phyloP scores from a whole-genome alignment of 2,888 invertebrate species.

The Ariolimax columbianus region DNA sequence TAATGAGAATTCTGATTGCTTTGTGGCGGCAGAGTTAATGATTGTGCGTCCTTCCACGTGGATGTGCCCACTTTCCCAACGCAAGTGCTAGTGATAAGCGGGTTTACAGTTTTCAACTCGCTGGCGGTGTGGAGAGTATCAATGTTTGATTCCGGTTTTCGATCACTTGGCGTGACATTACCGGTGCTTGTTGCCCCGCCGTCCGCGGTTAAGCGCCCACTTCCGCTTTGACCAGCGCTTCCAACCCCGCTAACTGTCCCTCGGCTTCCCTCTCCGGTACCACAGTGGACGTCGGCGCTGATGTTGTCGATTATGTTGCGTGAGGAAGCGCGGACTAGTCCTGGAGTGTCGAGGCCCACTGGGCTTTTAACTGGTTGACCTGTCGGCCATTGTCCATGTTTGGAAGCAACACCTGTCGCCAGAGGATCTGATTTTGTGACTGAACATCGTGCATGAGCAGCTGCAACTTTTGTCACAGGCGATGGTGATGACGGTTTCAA shows the following conservation, averaged over 20 bases:
- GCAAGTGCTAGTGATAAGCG: background rate
- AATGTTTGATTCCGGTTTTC: background rate
- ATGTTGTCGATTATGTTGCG: background rate
- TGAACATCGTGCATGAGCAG: slow-evolving; percentile 25
- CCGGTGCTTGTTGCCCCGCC: background rate
- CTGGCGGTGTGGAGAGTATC: background rate
- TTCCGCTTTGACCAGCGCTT: background rate
- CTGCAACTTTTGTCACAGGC: background rate
- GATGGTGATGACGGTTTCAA: slow-evolving; percentile 29
- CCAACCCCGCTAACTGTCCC: background rate
- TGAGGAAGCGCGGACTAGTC: background rate
- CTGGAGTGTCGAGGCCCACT: background rate
- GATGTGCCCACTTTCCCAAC: background rate
- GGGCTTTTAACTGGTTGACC: background rate
- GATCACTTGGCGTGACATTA: background rate
- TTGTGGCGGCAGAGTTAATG: background rate
- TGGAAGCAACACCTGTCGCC: background rate
- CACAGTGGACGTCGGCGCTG: background rate
- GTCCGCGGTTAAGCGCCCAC: background rate
- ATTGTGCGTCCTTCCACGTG: background rate
- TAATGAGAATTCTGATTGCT: background rate
- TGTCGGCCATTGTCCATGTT: background rate
- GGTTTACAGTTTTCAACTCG: background rate
- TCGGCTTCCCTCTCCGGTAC: background rate
- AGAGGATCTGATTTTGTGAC: slow-evolving; percentile 39